A percentile compares a stretch with the other conserved stretches of the same genome.
Evolutionary conservation across 2,888 invertebrate genomes (phyloP).

Genomic region (Apantesis nais): DNA sequence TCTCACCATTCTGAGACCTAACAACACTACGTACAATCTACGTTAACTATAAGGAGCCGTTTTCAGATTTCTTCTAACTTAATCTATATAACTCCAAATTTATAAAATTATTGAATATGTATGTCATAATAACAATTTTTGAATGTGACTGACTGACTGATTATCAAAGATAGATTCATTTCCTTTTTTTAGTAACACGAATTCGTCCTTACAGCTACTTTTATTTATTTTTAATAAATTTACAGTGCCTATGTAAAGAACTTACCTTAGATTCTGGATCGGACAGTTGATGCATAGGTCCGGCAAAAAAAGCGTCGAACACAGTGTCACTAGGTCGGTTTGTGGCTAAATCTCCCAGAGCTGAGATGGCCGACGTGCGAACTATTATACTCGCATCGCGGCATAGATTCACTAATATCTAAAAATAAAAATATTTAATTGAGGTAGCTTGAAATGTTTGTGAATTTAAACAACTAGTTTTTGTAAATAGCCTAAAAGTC

Average conservation of each 20-base stretch:
- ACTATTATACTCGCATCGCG: conserved; percentile 78
- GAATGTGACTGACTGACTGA: too few species aligned
- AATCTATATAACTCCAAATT: too few species aligned
- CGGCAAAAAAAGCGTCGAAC: conserved; percentile 73
- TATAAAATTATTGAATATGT: too few species aligned
- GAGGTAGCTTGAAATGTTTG: neutral
- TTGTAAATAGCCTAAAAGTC: neutral
- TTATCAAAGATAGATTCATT: too few species aligned
- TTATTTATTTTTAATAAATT: neutral
- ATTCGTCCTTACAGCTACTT: neutral
- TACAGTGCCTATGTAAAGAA: neutral
- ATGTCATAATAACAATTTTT: too few species aligned
- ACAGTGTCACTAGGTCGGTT: conserved; percentile 52
- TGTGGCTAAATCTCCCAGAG: conserved; percentile 65
- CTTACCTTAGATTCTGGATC: conserved; percentile 77
- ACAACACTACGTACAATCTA: too few species aligned
- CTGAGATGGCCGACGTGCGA: conserved; percentile 70
- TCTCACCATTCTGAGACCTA: too few species aligned
- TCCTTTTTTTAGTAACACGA: neutral
- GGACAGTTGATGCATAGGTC: conserved; percentile 75
- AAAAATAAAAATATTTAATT: conserved; percentile 11
- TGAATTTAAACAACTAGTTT: neutral
- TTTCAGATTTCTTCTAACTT: too few species aligned
- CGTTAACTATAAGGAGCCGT: too few species aligned
- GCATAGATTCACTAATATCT: conserved; percentile 74